These are phyloP conservation scores for Gymnocheta viridis DNA, from an alignment of 2,888 invertebrate species.

Conservation along the genomic window DNA sequence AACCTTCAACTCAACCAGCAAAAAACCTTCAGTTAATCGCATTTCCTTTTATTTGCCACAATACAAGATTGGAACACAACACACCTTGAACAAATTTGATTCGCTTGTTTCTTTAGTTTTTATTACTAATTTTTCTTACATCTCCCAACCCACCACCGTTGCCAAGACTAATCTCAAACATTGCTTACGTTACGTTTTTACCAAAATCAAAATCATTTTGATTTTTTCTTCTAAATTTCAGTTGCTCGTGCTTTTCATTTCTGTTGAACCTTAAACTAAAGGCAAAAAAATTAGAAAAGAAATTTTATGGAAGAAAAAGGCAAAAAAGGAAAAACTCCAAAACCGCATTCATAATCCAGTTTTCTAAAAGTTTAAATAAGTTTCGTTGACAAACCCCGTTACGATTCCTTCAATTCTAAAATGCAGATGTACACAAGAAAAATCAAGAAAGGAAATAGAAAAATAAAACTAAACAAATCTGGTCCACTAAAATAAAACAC, in stretches of 20 bases:
- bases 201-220: not conserved
- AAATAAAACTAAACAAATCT: conserved; percentile 34
- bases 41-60: conserved; percentile 5
- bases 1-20: conserved; percentile 26
- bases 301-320: not conserved
- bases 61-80: conserved; percentile 5
- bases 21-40: not conserved
- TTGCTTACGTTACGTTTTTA: conserved; percentile 27
- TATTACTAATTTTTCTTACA: not conserved
- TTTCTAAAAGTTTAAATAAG: conserved; percentile 44
- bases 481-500: conserved; percentile 45
- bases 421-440: not conserved
- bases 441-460: not conserved
- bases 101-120: conserved; percentile 2
- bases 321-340: conserved; percentile 1
- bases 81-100: conserved; percentile 44
- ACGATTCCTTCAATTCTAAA: conserved; percentile 59
- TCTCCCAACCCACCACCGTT: not conserved
- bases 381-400: conserved; percentile 68
- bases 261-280: not conserved
- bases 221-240: not conserved
- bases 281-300: not conserved
- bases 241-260: not conserved
- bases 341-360: conserved; percentile 65
- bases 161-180: conserved; percentile 35